Conservation (phyloP, 2,797 vertebrate species). For the Leptoclinus maculatus region DNA sequence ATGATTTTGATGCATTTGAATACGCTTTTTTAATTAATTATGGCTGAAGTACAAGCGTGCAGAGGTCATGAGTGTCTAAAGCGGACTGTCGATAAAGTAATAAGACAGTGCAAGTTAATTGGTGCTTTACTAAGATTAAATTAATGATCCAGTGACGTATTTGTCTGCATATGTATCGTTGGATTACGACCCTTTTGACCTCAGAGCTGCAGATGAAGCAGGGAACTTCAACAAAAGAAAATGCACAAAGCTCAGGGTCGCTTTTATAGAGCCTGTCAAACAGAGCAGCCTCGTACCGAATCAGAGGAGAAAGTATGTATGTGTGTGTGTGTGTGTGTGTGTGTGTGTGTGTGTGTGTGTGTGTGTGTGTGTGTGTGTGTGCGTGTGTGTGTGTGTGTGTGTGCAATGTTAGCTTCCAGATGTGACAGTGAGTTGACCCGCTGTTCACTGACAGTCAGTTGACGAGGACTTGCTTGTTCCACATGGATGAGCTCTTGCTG, state of each 20-base stretch:
- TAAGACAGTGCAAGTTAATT: not conserved
- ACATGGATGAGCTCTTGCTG: slow-evolving; percentile 47
- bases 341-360: slow-evolving; percentile 15
- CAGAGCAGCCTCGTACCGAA: not conserved
- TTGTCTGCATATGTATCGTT: not conserved
- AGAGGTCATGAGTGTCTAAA: slow-evolving; percentile 30
- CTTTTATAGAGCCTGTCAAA: slow-evolving; percentile 19
- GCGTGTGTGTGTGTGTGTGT: too few species aligned
- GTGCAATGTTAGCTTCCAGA: slow-evolving; percentile 31
- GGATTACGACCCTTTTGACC: not conserved
- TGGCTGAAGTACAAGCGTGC: slow-evolving; percentile 13
- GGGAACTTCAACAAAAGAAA: slow-evolving; percentile 14
- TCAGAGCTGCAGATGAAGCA: slow-evolving; percentile 5
- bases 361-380: not conserved
- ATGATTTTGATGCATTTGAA: slow-evolving; percentile 11
- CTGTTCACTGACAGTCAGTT: slow-evolving; percentile 33
- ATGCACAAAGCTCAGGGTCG: slow-evolving; percentile 11
- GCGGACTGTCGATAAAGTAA: slow-evolving; percentile 3
- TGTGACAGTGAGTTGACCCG: slow-evolving; percentile 35
- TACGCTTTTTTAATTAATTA: slow-evolving; percentile 2
- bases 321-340: slow-evolving; percentile 1
- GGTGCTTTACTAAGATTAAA: slow-evolving; percentile 9
- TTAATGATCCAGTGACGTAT: slow-evolving; percentile 19
- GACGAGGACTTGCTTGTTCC: slow-evolving; percentile 46
- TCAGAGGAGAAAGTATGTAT: not conserved